Conservation (phyloP, 2,113 vertebrate species). For the Microcebus murinus region DNA sequence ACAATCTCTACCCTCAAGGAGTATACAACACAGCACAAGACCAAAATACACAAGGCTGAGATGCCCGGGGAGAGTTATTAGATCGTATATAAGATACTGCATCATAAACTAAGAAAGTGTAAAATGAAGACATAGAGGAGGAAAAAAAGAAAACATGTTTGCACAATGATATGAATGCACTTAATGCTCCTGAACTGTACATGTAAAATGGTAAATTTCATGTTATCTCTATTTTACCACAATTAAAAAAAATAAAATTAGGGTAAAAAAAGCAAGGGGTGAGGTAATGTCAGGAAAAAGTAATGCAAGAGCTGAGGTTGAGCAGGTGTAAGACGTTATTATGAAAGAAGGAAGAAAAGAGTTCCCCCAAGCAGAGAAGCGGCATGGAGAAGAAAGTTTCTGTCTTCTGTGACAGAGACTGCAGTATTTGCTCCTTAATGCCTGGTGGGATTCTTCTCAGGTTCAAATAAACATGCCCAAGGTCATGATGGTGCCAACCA, state of each 20-base stretch:
- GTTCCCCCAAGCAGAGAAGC: background rate
- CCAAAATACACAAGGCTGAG: no score
- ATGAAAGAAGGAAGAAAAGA: background rate
- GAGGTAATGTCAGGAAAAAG: background rate
- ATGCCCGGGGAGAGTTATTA: rapidly evolving
- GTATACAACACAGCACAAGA: rapidly evolving
- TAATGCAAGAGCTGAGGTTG: rapidly evolving
- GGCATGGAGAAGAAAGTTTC: rapidly evolving
- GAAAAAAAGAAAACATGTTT: background rate
- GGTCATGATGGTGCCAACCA: background rate
- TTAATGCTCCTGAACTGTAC: background rate
- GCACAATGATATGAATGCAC: background rate
- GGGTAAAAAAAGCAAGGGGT: no score
- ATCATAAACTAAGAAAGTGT: background rate
- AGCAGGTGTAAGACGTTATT: rapidly evolving
- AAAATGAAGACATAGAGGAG: rapidly evolving
- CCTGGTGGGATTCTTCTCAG: rapidly evolving
- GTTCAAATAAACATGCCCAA: no score
- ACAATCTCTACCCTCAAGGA: rapidly evolving
- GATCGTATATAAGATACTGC: rapidly evolving
- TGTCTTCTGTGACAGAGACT: background rate
- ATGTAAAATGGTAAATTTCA: background rate
- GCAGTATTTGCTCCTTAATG: rapidly evolving
- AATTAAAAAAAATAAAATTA: background rate
- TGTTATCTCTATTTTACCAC: background rate